Evolutionary conservation across 2,797 vertebrate species (phyloP), one percentile per base, ranked within the genome.

Genomic region (Sebastes elongatus): DNA sequence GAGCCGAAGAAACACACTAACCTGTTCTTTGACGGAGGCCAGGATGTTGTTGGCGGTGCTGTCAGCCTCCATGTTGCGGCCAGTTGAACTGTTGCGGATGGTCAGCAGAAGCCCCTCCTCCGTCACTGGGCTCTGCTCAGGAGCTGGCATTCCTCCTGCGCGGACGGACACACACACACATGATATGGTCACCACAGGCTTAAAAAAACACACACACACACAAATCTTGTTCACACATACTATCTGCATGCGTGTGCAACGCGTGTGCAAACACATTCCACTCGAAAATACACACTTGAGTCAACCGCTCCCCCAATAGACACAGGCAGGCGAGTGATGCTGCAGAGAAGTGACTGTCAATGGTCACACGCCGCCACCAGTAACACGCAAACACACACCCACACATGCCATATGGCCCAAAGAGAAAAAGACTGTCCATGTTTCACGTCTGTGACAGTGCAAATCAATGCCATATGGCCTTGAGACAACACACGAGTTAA

Each of bases 21-120:
- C 98, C 97, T 99, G 98, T 90, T 99, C 98, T 96, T 99, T 99
- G 55, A 99, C 98, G 10, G 98, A 99, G 86, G 98, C 98, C 90
- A 99, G 91, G 93, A 99, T 98, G 95, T 97, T 97, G 49, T 97
- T 99, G 93, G 98, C 97, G 59, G 97, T 98, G 80, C 93, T 96
- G 91, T 99, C 97, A 18, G 96, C 81, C 94, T 98, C 97, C 97
- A 98, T 97, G 94, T 92, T 95, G 74, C 95, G 95, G 93, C 95
- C 95, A 79, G 96, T 83, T 85, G 96, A 95, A 83, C 93, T 71
- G 92, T 97, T 94, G 91, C 95, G 96, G 8, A 93, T 82, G 88
- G 94, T 95, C 94, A 96, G 95, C 9, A 92, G 95, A 91, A 97
- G 96, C 89, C 95, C 96, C 93, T 99, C 97, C 94, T 98, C 97